Evolutionary conservation across 2,113 vertebrate species (phyloP).

Genomic region (Muntiacus reevesi): DNA sequence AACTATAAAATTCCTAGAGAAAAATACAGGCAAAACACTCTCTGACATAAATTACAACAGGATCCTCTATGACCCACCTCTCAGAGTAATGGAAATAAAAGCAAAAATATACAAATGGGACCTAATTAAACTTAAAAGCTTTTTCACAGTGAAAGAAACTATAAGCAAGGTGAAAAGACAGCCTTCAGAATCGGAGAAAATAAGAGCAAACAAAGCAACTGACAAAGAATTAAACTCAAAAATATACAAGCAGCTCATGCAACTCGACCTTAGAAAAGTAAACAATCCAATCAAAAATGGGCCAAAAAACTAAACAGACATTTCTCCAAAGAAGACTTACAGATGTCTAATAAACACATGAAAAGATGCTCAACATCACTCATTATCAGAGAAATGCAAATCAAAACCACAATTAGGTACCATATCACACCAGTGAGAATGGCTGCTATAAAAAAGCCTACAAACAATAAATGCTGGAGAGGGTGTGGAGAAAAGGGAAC

Average conservation of each 20-base stretch:
- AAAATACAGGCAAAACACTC: not conserved
- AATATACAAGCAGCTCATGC: not conserved
- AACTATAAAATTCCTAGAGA: not conserved
- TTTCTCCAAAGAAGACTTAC: not conserved
- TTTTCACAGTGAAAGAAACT: not conserved
- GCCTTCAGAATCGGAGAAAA: not conserved
- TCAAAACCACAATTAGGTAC: not conserved
- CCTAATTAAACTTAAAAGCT: not conserved
- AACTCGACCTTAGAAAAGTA: not conserved
- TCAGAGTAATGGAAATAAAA: not conserved
- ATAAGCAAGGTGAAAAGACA: not conserved
- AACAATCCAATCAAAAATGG: not conserved
- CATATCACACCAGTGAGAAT: not conserved
- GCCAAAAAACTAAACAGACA: not conserved
- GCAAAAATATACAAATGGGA: not conserved
- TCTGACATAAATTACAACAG: not conserved
- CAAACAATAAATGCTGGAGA: not conserved
- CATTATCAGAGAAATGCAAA: not conserved
- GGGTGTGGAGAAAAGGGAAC: not conserved
- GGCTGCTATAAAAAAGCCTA: not conserved
- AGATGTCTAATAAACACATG: not conserved
- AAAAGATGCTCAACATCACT: not conserved
- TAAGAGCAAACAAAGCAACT: not conserved
- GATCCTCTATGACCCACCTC: not conserved
- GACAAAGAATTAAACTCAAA: not conserved